These are phyloP conservation scores for Mimas tiliae DNA, from an alignment of 2,888 invertebrate species.

Conservation along the genomic window DNA sequence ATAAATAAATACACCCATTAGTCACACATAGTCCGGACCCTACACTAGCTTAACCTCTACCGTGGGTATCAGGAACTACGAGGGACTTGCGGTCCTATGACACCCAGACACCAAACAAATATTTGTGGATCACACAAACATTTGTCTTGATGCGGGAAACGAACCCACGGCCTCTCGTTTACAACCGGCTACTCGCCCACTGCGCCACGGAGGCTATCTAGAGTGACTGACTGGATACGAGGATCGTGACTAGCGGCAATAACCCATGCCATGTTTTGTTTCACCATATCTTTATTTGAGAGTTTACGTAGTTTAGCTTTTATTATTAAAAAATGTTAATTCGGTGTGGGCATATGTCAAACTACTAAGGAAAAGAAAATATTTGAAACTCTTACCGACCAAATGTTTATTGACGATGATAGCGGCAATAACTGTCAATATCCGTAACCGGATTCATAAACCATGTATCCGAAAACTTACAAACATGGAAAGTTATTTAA, in stretches of 20 bases:
- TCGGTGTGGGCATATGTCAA: neutral
- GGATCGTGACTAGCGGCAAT: neutral
- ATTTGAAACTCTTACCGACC: neutral
- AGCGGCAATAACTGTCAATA: conserved; percentile 58
- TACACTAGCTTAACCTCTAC: too few species aligned
- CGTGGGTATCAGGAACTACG: too few species aligned
- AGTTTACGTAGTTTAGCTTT: neutral
- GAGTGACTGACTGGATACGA: neutral
- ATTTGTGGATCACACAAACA: too few species aligned
- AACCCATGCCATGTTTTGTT: neutral
- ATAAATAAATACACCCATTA: too few species aligned
- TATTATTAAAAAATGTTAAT: neutral
- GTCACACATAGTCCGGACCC: too few species aligned
- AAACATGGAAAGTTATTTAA: conserved; percentile 83
- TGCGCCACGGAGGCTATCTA: too few species aligned
- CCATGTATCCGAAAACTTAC: conserved; percentile 71
- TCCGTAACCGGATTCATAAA: conserved; percentile 65
- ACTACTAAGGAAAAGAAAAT: conserved; percentile 10
- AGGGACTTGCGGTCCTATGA: too few species aligned
- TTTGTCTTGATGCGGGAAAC: too few species aligned
- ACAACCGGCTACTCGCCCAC: too few species aligned
- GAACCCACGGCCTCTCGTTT: too few species aligned
- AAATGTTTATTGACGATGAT: conserved; percentile 12
- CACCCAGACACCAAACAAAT: too few species aligned
- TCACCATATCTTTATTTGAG: neutral